Percentiles rank a stretch among this genome's conserved stretches.
Conservation (phyloP, 2,797 vertebrate genomes). For the Anguilla anguilla region DNA sequence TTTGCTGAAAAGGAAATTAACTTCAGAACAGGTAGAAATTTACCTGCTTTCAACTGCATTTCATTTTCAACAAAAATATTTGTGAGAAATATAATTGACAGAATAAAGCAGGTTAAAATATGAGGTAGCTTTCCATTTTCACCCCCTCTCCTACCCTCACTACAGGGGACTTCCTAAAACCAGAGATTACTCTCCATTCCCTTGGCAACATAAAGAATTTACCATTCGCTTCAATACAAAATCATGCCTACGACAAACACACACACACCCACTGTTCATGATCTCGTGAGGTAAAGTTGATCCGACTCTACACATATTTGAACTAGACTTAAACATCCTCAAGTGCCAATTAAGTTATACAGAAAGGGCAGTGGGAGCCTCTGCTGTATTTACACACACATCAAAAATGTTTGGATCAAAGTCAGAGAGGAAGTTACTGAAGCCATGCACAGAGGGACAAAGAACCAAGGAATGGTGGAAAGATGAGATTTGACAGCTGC, state of each 20-base stretch:
- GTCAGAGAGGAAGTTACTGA: not conserved
- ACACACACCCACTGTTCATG: not conserved
- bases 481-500: not conserved
- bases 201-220: not conserved
- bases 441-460: not conserved
- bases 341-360: not conserved
- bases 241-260: not conserved
- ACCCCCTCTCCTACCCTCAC: too few relatives aligned
- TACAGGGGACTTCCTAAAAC: too few relatives aligned
- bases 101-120: too few relatives aligned
- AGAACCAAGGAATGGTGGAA: not conserved
- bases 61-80: too few relatives aligned
- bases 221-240: not conserved
- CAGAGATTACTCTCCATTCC: too few relatives aligned
- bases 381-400: not conserved
- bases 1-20: not conserved
- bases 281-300: not conserved
- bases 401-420: not conserved
- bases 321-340: not conserved
- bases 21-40: not conserved
- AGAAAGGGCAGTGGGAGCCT: not conserved
- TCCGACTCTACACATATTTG: not conserved
- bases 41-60: too few relatives aligned
- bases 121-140: too few relatives aligned
- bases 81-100: too few relatives aligned